Conservation (phyloP, 1,140 invertebrate species). For the Vanessa atalanta region DNA sequence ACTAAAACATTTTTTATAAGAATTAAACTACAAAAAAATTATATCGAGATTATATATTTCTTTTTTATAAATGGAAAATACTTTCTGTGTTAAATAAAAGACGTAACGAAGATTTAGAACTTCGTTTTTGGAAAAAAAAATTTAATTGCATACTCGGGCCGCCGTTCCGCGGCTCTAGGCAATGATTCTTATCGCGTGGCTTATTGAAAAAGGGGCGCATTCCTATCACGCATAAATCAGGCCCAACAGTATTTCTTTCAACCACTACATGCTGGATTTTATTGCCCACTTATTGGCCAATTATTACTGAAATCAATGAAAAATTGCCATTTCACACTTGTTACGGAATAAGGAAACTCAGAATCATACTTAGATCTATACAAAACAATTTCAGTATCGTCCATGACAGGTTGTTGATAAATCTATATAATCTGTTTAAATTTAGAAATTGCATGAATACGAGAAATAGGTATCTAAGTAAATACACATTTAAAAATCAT, state of each 20-base stretch:
- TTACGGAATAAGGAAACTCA: too few species aligned
- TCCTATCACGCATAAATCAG: slow-evolving; percentile 76
- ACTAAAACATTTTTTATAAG: too few species aligned
- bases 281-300: slow-evolving; percentile 68
- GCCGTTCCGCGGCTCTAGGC: slow-evolving; percentile 57
- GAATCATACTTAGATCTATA: too few species aligned
- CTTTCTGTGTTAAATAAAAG: not conserved
- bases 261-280: slow-evolving; percentile 55
- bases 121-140: slow-evolving; percentile 49
- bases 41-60: too few species aligned
- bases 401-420: too few species aligned
- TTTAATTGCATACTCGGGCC: slow-evolving; percentile 67
- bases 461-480: too few species aligned
- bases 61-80: too few species aligned
- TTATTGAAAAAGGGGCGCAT: slow-evolving; percentile 77
- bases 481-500: too few species aligned
- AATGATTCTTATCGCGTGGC: slow-evolving; percentile 74
- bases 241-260: slow-evolving; percentile 60
- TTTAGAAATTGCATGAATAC: too few species aligned
- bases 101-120: slow-evolving; percentile 3
- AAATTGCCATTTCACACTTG: not conserved
- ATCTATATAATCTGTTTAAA: too few species aligned
- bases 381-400: too few species aligned
- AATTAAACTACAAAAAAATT: too few species aligned
- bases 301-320: slow-evolving; percentile 24